These are phyloP conservation scores for Antigone vipio DNA, from an alignment of 2,113 vertebrate genomes.

Conservation along the genomic window DNA sequence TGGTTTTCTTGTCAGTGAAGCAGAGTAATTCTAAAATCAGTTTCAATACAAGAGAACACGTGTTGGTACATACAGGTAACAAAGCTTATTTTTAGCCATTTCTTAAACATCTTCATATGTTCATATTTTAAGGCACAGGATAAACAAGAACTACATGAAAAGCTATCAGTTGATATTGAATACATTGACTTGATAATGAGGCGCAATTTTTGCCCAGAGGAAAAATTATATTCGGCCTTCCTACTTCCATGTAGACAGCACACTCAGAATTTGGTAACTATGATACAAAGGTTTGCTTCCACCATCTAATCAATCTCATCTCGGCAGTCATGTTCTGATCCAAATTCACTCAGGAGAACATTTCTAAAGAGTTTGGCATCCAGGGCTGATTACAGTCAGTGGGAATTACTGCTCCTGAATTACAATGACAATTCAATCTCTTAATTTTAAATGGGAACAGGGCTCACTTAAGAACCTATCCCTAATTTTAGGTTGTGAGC, in stretches of 20 bases:
- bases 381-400: background rate
- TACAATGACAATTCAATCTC: background rate
- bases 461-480: background rate
- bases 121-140: conserved; percentile 84
- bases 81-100: conserved; percentile 47
- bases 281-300: background rate
- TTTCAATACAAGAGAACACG: conserved; percentile 29
- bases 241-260: background rate
- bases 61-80: conserved; percentile 13
- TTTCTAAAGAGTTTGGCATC: background rate
- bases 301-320: background rate
- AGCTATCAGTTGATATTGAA: conserved; percentile 38
- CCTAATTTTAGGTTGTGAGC: background rate
- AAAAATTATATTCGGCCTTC: background rate
- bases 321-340: background rate
- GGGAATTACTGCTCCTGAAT: background rate
- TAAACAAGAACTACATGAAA: conserved; percentile 73
- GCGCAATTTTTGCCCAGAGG: background rate
- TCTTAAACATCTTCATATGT: conserved; percentile 47
- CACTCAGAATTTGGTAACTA: background rate
- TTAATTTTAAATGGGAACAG: background rate
- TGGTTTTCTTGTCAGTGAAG: conserved; percentile 40
- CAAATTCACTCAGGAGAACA: background rate
- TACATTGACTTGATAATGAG: conserved; percentile 13
- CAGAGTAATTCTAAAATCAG: conserved; percentile 15